These are phyloP conservation scores for Montipora sp. DNA, from an alignment of 64 coral and sea anemone genomes.

Conservation along the genomic window DNA sequence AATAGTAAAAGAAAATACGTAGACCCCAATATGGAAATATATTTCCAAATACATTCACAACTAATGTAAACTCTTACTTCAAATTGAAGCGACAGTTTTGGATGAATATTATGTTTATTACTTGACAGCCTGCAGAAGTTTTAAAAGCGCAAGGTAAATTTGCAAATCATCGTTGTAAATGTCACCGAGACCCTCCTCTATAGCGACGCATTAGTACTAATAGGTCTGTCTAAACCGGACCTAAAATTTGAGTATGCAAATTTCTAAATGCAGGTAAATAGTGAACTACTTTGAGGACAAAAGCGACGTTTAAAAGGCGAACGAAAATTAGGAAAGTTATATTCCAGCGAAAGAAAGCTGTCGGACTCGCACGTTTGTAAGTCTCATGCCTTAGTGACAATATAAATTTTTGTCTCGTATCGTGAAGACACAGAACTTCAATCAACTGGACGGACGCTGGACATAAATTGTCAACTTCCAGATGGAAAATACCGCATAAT, in stretches of 20 bases:
- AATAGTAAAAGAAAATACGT: too few relatives aligned
- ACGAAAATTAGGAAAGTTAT: too few relatives aligned
- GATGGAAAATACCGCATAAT: background rate
- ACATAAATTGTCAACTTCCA: background rate
- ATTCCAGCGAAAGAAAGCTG: too few relatives aligned
- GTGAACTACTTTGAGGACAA: background rate
- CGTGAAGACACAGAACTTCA: too few relatives aligned
- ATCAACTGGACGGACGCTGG: background rate
- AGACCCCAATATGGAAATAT: too few relatives aligned
- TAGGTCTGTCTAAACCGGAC: background rate
- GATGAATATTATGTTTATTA: background rate
- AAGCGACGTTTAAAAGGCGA: too few relatives aligned
- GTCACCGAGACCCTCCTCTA: background rate
- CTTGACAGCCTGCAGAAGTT: background rate
- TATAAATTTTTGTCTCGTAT: background rate
- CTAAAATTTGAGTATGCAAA: conserved; percentile 4
- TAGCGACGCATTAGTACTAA: background rate
- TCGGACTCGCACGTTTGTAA: too few relatives aligned
- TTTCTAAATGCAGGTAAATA: background rate
- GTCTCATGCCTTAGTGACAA: background rate
- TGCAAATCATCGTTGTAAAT: background rate
- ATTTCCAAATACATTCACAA: too few relatives aligned
- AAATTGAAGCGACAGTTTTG: too few relatives aligned
- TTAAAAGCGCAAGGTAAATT: background rate
- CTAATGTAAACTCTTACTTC: too few relatives aligned